Base-by-base conservation (phyloP, 2,113 vertebrate genomes). In the Mellivora capensis region DNA sequence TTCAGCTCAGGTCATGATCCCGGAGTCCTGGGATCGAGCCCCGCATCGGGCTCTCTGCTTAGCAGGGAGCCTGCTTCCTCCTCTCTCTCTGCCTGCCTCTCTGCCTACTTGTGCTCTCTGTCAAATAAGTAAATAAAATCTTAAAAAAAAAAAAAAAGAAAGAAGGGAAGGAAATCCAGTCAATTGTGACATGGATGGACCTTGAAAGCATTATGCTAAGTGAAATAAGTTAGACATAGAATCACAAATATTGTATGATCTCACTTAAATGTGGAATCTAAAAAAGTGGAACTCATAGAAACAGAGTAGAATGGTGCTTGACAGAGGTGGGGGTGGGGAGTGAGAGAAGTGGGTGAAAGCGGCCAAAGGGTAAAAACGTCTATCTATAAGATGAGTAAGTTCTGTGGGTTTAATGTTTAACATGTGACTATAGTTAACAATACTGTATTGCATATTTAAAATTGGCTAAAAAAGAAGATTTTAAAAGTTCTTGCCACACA, bases 271-370 rank as follows among this genome's bases (percentile, higher is more conserved):
- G 17, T 59, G 31, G 9, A 80, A 49, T 59, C 39, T 61, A 25
- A 71, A 81, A 61, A 31, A 23, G 12, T 7, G 11, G 20, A 71
- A 39, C 34, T 72, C 44, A 47, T 23, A 64, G 54, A 52, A 49
- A 79, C 8, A 64, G 71, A 93, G 37, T 18, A 86, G 27, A 54
- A 17, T 39, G 21, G 25, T 57, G 52, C 23, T 59, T 61, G 18
- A 29, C 20, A 61, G 39, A 39, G 23, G 3, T 31, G 39, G 20
- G n/a, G 6, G 14, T 10, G 9, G 39, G 25, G 57, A 47, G 7
- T 25, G 18, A 14, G 25, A 25, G 12, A 9, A 59, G 11, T n/a
- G 0, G 1, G 4, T 1, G 39, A 71, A 91, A 2, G 31, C 13
- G 2, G 18, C n/a, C 61, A 52, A 71, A 71, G 54, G 27, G 15